Conservation (phyloP, 2,113 vertebrate genomes). For the Rhynchomys soricoides region DNA sequence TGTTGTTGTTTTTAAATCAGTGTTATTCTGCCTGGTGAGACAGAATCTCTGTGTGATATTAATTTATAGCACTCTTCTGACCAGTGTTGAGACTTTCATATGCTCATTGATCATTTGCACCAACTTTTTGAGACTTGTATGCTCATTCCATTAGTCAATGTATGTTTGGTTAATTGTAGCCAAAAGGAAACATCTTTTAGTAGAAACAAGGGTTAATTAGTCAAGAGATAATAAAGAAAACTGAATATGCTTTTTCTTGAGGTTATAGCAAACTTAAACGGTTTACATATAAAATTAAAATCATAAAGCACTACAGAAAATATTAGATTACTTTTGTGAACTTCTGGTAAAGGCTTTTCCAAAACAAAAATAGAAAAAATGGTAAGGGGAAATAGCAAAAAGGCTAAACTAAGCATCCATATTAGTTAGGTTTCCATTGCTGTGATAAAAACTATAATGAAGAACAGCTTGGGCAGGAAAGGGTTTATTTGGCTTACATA, state of each 20-base stretch:
- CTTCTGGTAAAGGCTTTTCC: slow-evolving; percentile 7
- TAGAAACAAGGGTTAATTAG: slow-evolving; percentile 30
- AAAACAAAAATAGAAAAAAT: not conserved
- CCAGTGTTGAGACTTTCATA: not conserved
- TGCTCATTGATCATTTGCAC: not conserved
- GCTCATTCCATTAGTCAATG: not conserved
- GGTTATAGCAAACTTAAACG: not conserved
- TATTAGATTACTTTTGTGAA: not conserved
- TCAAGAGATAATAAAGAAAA: not conserved
- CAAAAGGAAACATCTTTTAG: slow-evolving; percentile 1
- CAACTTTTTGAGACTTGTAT: not conserved
- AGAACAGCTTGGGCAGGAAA: not conserved
- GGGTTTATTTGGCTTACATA: not conserved
- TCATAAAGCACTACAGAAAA: slow-evolving; percentile 23
- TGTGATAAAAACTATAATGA: not conserved
- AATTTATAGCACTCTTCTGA: too few species aligned
- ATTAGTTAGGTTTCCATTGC: not conserved
- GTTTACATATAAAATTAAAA: not conserved
- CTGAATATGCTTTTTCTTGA: slow-evolving; percentile 18
- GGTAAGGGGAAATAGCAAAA: not conserved
- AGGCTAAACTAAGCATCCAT: not conserved
- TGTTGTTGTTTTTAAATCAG: not conserved
- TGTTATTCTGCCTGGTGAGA: not conserved
- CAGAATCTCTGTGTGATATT: not conserved
- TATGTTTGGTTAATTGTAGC: slow-evolving; percentile 29